These are phyloP conservation scores for Physeter macrocephalus DNA, from an alignment of 2,113 vertebrate genomes.

Conservation along the genomic window DNA sequence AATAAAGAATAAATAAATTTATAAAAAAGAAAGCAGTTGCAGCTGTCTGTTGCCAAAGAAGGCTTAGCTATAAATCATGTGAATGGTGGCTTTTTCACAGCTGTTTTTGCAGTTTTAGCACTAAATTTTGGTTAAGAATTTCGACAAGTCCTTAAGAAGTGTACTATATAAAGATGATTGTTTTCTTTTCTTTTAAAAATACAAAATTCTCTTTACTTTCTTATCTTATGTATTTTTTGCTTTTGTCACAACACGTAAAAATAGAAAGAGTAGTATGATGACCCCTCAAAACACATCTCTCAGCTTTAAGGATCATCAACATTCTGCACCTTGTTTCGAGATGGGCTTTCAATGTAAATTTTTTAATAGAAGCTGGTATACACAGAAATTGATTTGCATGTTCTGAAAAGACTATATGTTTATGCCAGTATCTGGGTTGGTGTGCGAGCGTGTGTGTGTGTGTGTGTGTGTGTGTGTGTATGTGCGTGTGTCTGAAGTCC, in stretches of 20 bases:
- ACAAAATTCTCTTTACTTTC: neutral
- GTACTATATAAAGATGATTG: neutral
- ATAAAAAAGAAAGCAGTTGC: neutral
- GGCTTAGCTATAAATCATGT: neutral
- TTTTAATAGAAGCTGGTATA: neutral
- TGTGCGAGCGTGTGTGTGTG: neutral
- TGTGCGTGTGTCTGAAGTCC: too few species aligned
- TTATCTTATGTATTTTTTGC: neutral
- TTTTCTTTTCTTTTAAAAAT: conserved; percentile 6
- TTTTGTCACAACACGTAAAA: neutral
- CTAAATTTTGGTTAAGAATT: conserved; percentile 33
- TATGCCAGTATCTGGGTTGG: neutral
- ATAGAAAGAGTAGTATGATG: neutral
- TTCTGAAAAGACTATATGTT: neutral
- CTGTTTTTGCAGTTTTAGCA: neutral
- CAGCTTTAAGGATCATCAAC: neutral
- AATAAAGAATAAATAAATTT: too few species aligned
- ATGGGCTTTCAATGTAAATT: neutral
- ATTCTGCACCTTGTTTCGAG: neutral
- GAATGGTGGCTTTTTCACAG: neutral
- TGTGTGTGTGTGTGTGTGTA: too few species aligned
- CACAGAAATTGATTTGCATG: neutral
- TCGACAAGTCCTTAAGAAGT: neutral
- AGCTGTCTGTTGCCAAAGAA: neutral
- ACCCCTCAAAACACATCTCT: neutral